These are phyloP conservation scores for Apus apus DNA, from an alignment of 2,113 vertebrate genomes.

Conservation along the genomic window DNA sequence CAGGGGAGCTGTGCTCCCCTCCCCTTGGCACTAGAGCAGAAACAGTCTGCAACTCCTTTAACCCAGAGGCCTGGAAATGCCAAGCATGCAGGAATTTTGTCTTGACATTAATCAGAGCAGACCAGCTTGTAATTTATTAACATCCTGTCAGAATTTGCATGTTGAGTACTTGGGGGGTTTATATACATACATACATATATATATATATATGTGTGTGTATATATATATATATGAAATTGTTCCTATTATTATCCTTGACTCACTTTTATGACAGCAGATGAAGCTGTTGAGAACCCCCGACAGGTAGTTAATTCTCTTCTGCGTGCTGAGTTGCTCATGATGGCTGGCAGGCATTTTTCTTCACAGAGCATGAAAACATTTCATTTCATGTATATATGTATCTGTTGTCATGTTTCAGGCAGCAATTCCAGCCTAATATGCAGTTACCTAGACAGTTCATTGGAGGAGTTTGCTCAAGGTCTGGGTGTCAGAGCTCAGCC, in stretches of 20 bases:
- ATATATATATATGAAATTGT: neutral
- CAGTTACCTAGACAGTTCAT: neutral
- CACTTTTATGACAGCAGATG: neutral
- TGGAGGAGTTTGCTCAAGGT: neutral
- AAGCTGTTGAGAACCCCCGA: neutral
- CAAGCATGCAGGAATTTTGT: neutral
- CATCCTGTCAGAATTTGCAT: conserved; percentile 11
- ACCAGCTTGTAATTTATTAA: neutral
- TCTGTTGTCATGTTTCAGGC: neutral
- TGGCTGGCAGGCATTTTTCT: conserved; percentile 17
- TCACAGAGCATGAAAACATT: neutral
- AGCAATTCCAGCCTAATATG: neutral
- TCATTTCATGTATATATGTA: neutral
- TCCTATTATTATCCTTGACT: neutral
- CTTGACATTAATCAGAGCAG: neutral
- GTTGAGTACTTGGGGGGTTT: neutral
- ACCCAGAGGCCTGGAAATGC: neutral
- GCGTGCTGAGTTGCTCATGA: neutral
- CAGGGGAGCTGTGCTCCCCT: neutral
- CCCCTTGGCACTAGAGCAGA: neutral
- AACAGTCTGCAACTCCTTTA: neutral
- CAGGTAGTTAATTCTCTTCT: conserved; percentile 61
- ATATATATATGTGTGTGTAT: neutral
- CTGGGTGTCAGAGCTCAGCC: neutral
- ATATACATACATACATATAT: neutral